phyloP scores from a whole-genome alignment of 1,140 invertebrate species.

The Drosophila seguyi region DNA sequence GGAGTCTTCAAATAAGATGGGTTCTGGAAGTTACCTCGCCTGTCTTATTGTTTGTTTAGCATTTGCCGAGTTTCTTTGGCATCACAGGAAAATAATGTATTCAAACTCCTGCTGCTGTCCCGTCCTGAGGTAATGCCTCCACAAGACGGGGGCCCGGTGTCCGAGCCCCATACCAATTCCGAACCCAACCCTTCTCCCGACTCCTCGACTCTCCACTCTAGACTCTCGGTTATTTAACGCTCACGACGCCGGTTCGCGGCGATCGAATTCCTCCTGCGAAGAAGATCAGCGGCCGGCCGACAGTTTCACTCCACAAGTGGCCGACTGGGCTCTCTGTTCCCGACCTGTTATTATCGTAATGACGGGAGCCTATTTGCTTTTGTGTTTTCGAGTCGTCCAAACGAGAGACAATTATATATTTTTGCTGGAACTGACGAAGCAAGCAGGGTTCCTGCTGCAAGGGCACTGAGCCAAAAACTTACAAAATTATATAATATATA shows the following conservation, averaged over 20 bases:
- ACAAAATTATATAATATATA: background rate
- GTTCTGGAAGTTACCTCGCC: background rate
- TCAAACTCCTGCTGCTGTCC: slow-evolving; percentile 60
- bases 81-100: slow-evolving; percentile 51
- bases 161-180: background rate
- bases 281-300: slow-evolving; percentile 34
- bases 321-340: slow-evolving; percentile 57
- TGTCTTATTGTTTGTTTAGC: slow-evolving; percentile 46
- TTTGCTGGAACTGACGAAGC: slow-evolving; percentile 55
- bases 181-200: background rate
- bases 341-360: slow-evolving; percentile 78
- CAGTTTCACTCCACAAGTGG: slow-evolving; percentile 44
- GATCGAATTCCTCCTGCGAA: slow-evolving; percentile 46
- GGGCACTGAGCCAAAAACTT: slow-evolving; percentile 1
- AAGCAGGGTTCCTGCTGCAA: slow-evolving; percentile 29
- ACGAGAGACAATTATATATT: slow-evolving; percentile 70
- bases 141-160: slow-evolving; percentile 20
- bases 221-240: slow-evolving; percentile 44
- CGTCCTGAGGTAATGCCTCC: slow-evolving; percentile 51
- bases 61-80: slow-evolving; percentile 35
- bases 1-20: slow-evolving; percentile 11
- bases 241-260: slow-evolving; percentile 31
- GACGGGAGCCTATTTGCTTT: slow-evolving; percentile 77
- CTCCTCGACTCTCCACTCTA: background rate
- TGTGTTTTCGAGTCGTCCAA: slow-evolving; percentile 74